Conservation (phyloP, 2,797 vertebrate genomes). For the Tiaroga cobitis region DNA sequence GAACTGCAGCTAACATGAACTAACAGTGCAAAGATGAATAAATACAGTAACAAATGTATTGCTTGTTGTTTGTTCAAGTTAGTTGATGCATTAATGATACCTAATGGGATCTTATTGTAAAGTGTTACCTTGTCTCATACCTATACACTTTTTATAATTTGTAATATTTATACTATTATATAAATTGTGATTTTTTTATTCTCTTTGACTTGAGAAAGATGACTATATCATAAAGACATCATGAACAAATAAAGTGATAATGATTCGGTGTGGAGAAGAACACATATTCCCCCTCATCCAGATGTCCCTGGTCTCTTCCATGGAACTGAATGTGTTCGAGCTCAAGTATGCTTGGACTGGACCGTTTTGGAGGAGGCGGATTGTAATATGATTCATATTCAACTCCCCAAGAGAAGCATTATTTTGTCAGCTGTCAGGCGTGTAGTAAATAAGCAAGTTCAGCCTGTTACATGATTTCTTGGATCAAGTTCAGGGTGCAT, state of each 20-base stretch:
- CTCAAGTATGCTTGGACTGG: not conserved
- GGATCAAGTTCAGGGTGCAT: not conserved
- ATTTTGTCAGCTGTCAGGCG: too few relatives aligned
- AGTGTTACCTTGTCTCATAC: not conserved
- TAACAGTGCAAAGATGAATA: too few relatives aligned
- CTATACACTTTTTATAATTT: not conserved
- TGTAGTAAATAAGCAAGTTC: not conserved
- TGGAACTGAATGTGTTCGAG: not conserved
- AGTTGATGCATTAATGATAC: too few relatives aligned
- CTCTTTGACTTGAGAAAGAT: not conserved
- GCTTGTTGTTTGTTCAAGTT: too few relatives aligned
- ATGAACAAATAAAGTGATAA: not conserved
- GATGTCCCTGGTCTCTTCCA: not conserved
- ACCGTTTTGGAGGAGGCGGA: not conserved
- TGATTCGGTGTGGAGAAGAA: not conserved
- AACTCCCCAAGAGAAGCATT: not conserved
- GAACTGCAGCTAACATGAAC: too few relatives aligned
- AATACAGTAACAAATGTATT: too few relatives aligned
- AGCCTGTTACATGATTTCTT: not conserved
- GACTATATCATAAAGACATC: not conserved
- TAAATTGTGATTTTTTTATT: too few relatives aligned
- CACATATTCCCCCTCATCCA: not conserved
- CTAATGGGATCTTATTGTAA: too few relatives aligned
- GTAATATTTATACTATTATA: not conserved
- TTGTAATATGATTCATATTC: not conserved